Conservation (phyloP, 2,797 vertebrate species). For the Macropodus opercularis region DNA sequence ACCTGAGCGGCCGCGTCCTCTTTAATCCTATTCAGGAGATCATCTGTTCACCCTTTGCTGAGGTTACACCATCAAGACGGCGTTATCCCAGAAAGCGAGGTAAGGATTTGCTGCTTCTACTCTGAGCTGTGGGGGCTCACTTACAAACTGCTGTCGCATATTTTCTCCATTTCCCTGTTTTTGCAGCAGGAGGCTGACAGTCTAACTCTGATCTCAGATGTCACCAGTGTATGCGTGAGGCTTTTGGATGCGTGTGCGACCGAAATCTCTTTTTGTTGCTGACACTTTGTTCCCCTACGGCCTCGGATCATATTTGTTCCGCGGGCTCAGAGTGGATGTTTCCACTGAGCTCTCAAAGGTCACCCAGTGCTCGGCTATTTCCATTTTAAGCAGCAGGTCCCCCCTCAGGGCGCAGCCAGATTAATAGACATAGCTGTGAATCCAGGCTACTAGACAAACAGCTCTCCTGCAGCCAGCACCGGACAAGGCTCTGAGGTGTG, state of each 20-base stretch:
- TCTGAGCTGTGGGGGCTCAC: not conserved
- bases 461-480: not conserved
- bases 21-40: constrained; percentile 76
- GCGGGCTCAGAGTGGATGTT: constrained; percentile 32
- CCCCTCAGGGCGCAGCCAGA: constrained; percentile 42
- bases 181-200: not conserved
- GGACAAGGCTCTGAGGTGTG: not conserved
- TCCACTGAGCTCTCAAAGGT: constrained; percentile 60
- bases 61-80: constrained; percentile 66
- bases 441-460: constrained; percentile 38
- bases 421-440: constrained; percentile 41
- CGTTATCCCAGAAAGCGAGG: constrained; percentile 71
- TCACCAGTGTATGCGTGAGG: not conserved
- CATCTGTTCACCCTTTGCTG: constrained; percentile 59
- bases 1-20: constrained; percentile 51
- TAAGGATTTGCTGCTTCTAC: constrained; percentile 30
- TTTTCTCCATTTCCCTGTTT: constrained; percentile 26
- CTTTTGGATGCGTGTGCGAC: not conserved
- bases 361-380: constrained; percentile 48
- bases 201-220: no score
- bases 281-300: constrained; percentile 11
- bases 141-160: constrained; percentile 12
- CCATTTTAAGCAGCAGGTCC: constrained; percentile 60
- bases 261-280: not conserved
- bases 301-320: not conserved